Evolutionary conservation across 2,113 vertebrate species (phyloP).

Genomic region (Bothrops jararaca): DNA sequence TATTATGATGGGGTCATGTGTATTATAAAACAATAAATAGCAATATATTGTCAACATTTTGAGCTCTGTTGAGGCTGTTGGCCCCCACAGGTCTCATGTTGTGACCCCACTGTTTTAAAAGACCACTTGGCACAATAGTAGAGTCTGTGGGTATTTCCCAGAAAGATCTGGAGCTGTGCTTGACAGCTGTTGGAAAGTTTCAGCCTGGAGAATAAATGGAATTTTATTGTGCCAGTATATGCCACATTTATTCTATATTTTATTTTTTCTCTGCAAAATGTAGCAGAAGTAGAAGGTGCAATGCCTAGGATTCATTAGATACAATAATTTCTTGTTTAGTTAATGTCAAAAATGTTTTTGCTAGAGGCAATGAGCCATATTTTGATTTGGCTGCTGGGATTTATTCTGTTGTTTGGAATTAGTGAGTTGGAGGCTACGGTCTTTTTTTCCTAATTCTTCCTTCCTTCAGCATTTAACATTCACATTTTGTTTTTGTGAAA

Average conservation of each 20-base stretch:
- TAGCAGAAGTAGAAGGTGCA: background rate
- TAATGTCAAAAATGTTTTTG: background rate
- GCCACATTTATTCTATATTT: background rate
- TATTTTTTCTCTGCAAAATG: background rate
- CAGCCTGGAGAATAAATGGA: background rate
- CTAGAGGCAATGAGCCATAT: background rate
- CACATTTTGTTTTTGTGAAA: background rate
- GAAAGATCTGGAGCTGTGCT: background rate
- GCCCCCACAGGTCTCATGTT: background rate
- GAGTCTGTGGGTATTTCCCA: background rate
- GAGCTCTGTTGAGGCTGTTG: background rate
- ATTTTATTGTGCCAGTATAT: background rate
- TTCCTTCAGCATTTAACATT: background rate
- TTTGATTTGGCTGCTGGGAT: slow-evolving; percentile 1
- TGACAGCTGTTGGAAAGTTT: background rate
- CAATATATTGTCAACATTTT: background rate
- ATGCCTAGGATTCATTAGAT: background rate
- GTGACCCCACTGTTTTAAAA: background rate
- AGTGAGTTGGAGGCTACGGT: background rate
- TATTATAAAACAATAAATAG: background rate
- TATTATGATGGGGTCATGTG: background rate
- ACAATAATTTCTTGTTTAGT: background rate
- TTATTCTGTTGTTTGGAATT: background rate
- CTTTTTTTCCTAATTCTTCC: background rate
- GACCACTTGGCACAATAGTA: background rate